Evolutionary conservation across 2,888 invertebrate genomes (phyloP), one percentile per base, ranked within the genome.

Genomic region (Macroteleia sp.): DNA sequence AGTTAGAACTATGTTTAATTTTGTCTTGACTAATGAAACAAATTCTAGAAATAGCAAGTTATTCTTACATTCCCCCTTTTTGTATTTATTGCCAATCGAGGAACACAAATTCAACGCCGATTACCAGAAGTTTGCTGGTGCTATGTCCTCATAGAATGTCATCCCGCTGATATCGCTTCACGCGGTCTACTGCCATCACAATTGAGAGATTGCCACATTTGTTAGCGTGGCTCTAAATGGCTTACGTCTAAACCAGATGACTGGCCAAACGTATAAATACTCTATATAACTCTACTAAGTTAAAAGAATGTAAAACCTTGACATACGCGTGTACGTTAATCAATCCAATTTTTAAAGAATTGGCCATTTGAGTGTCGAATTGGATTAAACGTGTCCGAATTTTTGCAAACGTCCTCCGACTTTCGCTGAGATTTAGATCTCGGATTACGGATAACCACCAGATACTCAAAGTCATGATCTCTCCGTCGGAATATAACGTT

Each of bases 61-160:
- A 39, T 12, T 12, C 39, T 6, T 17, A 16, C 4, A 3, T 12
- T 39, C 16, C 39, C 12, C 1, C 16, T 1, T 12, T 3, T 8
- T 39, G 77, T 80, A 1, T 83, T 80, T 46, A 81, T 83, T 2
- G 84, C 84, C 1, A 89, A 89, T 70, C 52, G 87, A 25, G 85
- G 88, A 0, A 76, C 82, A 0, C 66, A 83, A 59, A 87, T 89
- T 10, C 84, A 87, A 69, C 77, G 80, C 16, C 36, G 69, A 3
- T 75, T 83, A 12, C 77, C 82, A 6, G 16, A 56, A 2, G 9
- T 17, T 17, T 1, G 2, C 8, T 39, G 39, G 39, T 8, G 17
- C 5, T 9, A n/a, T n/a, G 39, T 39, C 17, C 39, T 17, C 1
- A 39, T 17, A 2, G 39, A 39, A 12, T 16, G 17, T 2, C 2